These are phyloP conservation scores for Ophioderma brevispina DNA, from an alignment of 35 echinoderm and acorn worm genomes.

Conservation along the genomic window DNA sequence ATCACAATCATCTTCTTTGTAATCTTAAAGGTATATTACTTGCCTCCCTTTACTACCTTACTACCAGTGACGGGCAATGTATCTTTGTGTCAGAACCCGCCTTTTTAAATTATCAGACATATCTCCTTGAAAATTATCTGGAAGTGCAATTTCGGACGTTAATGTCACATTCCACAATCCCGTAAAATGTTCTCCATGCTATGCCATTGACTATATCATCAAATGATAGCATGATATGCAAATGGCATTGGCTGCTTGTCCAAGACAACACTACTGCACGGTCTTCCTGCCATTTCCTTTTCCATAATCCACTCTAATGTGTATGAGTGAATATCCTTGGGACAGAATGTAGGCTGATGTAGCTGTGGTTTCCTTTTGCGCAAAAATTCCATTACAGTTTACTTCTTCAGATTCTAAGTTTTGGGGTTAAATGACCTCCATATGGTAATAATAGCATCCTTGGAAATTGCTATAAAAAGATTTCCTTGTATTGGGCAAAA, in stretches of 20 bases:
- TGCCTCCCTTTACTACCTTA: too few species aligned
- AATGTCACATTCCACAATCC: slow-evolving; percentile 33
- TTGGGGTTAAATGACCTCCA: slow-evolving; percentile 14
- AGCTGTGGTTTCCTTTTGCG: neutral
- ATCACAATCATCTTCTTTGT: too few species aligned
- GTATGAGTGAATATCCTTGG: slow-evolving; percentile 31
- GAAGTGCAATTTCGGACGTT: slow-evolving; percentile 10
- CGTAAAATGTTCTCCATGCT: neutral
- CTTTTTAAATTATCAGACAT: slow-evolving; percentile 64
- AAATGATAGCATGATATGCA: neutral
- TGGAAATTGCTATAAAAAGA: slow-evolving; percentile 61
- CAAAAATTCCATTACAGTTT: neutral
- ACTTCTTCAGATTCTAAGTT: slow-evolving; percentile 9
- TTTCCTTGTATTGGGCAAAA: slow-evolving; percentile 36
- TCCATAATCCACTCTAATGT: slow-evolving; percentile 45
- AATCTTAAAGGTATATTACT: too few species aligned
- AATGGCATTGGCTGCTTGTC: neutral
- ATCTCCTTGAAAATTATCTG: slow-evolving; percentile 42
- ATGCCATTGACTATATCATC: neutral
- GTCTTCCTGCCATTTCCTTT: neutral
- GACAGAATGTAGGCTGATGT: slow-evolving; percentile 29
- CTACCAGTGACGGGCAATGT: too few species aligned
- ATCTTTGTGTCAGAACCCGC: too few species aligned
- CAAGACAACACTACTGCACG: neutral
- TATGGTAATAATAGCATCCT: slow-evolving; percentile 43